Base-by-base conservation (phyloP, 2,113 vertebrate genomes). In the Chlamydotis undulata region DNA sequence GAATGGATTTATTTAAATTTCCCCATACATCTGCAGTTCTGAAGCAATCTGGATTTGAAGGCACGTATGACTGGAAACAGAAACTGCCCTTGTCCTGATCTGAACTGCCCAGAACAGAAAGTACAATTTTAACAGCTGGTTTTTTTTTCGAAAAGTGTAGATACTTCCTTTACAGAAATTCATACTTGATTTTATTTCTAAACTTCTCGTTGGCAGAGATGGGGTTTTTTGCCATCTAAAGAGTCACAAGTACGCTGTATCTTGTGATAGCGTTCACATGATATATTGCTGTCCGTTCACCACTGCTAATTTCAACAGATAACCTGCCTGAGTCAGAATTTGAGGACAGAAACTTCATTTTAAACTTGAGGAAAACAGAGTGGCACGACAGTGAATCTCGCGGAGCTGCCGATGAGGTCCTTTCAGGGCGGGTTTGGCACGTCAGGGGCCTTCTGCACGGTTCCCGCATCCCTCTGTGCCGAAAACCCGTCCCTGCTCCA, bases 111-210 rank as follows among this genome's bases (percentile, higher is more conserved):
- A 35, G 68, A 83, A 52, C 76, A 88, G 64, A 96, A 87, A 91
- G 45, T 80, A 39, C 68, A 65, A 7, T 52, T 95, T 68, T 33
- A 90, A 60, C 90, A 88, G 76, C 83, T 83, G 71, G 41, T 14
- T 41, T 1, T 79, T 86, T 82, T 85, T 49, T 41, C 4, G 25
- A 64, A 78, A 61, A 79, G 29, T 9, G 24, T 16, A n/a, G 37
- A 43, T 60, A 23, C 79, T 95, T 96, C 76, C 90, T 90, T 43
- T 81, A 52, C 68, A 88, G 75, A 43, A 92, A 83, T 69, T 56
- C 64, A 16, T 63, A 18, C 56, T 83, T 57, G 45, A 53, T n/a
- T 64, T 82, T 43, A 55, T 83, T 94, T 93, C 76, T 75, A 35
- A 86, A 10, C 43, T 80, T 67, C 59, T 57, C 57, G 10, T 43